Conservation (phyloP, 2,888 invertebrate genomes). For the Gastracanthus pulcherrimus region DNA sequence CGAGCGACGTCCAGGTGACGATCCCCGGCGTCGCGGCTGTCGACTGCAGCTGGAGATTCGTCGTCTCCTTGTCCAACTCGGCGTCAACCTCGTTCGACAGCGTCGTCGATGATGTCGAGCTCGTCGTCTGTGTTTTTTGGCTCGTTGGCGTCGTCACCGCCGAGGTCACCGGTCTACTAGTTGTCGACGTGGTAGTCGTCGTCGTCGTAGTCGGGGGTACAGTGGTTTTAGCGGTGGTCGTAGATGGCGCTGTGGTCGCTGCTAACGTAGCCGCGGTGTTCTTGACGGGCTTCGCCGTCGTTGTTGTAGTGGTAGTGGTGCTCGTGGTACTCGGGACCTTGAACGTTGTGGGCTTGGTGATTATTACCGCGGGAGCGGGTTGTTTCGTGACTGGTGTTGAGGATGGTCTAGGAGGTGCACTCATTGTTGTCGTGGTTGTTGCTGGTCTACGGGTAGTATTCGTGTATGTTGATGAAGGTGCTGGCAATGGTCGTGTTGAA, state of each 20-base stretch:
- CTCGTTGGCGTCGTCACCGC: slow-evolving; percentile 33
- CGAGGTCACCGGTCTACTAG: slow-evolving; percentile 59
- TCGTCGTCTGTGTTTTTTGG: neutral
- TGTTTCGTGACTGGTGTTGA: neutral
- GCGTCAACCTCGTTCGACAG: slow-evolving; percentile 43
- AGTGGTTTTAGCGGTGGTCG: too few species aligned
- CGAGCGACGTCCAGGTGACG: slow-evolving; percentile 79
- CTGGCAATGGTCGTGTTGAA: slow-evolving; percentile 32
- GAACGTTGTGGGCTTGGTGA: neutral
- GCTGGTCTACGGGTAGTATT: neutral
- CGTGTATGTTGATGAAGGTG: neutral
- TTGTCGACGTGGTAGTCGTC: slow-evolving; percentile 61
- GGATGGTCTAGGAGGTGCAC: too few species aligned
- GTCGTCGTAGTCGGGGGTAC: slow-evolving; percentile 57
- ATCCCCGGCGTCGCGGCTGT: slow-evolving; percentile 74
- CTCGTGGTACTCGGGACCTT: slow-evolving; percentile 19
- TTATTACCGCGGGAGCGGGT: neutral
- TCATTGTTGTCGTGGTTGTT: neutral
- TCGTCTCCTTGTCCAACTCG: slow-evolving; percentile 59
- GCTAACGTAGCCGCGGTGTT: neutral
- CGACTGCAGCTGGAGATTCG: slow-evolving; percentile 63
- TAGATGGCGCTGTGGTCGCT: slow-evolving; percentile 24
- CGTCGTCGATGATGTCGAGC: slow-evolving; percentile 12
- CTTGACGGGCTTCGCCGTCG: slow-evolving; percentile 47
- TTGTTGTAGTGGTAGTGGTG: neutral